Conservation (phyloP, 2,113 vertebrate species). For the Vulpes ferrilata region DNA sequence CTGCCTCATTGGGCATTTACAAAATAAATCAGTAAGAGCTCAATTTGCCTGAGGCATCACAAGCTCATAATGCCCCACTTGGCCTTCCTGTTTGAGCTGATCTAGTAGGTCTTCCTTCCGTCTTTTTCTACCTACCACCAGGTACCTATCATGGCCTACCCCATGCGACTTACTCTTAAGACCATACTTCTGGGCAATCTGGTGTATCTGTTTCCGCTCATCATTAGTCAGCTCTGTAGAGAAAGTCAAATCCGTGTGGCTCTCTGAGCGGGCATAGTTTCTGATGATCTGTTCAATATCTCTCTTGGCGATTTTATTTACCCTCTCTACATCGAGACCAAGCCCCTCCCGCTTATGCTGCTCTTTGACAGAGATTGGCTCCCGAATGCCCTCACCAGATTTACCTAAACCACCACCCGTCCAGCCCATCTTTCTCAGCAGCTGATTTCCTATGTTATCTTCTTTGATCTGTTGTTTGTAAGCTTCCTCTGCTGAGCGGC, state of each 20-base stretch:
- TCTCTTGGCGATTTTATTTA: slow-evolving; percentile 93
- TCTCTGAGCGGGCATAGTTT: slow-evolving; percentile 95
- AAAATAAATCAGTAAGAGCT: slow-evolving; percentile 54
- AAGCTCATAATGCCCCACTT: slow-evolving; percentile 96
- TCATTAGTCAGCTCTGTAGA: slow-evolving; percentile 97
- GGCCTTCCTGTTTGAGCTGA: slow-evolving; percentile 97
- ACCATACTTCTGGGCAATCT: slow-evolving; percentile 95
- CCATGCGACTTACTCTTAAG: slow-evolving; percentile 98
- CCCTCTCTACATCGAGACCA: slow-evolving; percentile 92
- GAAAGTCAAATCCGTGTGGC: slow-evolving; percentile 97
- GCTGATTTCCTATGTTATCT: slow-evolving; percentile 98
- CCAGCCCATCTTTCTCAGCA: slow-evolving; percentile 99
- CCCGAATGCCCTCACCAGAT: slow-evolving; percentile 95
- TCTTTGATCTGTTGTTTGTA: slow-evolving; percentile 96
- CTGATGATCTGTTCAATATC: slow-evolving; percentile 97
- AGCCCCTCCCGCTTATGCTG: slow-evolving; percentile 97
- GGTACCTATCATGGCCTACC: slow-evolving; percentile 93
- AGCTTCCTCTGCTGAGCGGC: slow-evolving; percentile 92
- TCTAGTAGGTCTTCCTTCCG: slow-evolving; percentile 96
- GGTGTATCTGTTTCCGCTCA: slow-evolving; percentile 97
- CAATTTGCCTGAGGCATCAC: slow-evolving; percentile 94
- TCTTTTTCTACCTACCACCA: slow-evolving; percentile 96
- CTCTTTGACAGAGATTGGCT: slow-evolving; percentile 97
- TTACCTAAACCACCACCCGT: slow-evolving; percentile 96
- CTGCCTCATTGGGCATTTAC: slow-evolving; percentile 62